Conservation (phyloP, 1,140 invertebrate species). For the Drosophila serrata region DNA sequence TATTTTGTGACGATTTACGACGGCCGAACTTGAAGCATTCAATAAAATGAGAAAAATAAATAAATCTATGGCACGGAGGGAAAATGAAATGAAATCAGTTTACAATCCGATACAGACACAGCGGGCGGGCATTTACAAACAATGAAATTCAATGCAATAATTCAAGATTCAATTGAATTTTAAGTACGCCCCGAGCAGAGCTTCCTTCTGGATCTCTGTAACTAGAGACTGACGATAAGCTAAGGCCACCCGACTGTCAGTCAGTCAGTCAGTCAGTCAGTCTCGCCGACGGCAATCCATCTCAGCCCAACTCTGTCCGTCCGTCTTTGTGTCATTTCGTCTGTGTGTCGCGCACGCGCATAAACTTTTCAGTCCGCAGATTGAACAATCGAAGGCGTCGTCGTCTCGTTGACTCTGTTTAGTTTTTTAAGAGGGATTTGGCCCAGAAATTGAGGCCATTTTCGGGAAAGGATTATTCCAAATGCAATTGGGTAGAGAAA, state of each 20-base stretch:
- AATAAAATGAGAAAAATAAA: constrained; percentile 81
- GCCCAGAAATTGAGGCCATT: constrained; percentile 47
- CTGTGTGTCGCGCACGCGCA: constrained; percentile 69
- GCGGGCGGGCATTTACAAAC: constrained; percentile 81
- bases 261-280: constrained; percentile 43
- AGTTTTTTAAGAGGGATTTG: constrained; percentile 63
- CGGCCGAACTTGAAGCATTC: constrained; percentile 62
- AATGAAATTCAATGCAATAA: constrained; percentile 85
- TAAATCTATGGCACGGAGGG: constrained; percentile 69
- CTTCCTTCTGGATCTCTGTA: constrained; percentile 46
- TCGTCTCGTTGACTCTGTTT: constrained; percentile 36
- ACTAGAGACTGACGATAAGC: constrained; percentile 53
- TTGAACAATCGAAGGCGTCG: constrained; percentile 40
- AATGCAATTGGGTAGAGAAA: neutral
- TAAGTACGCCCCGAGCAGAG: constrained; percentile 70
- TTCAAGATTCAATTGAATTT: constrained; percentile 85
- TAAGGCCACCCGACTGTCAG: constrained; percentile 45
- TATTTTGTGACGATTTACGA: constrained; percentile 73
- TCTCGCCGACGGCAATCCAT: constrained; percentile 75
- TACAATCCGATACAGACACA: constrained; percentile 65
- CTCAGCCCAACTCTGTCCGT: constrained; percentile 47
- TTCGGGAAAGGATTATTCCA: neutral
- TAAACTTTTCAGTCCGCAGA: constrained; percentile 33
- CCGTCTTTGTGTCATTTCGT: constrained; percentile 22
- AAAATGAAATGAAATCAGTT: constrained; percentile 84